These are phyloP conservation scores for Drosophila truncata DNA, from an alignment of 1,140 invertebrate species.

Conservation along the genomic window DNA sequence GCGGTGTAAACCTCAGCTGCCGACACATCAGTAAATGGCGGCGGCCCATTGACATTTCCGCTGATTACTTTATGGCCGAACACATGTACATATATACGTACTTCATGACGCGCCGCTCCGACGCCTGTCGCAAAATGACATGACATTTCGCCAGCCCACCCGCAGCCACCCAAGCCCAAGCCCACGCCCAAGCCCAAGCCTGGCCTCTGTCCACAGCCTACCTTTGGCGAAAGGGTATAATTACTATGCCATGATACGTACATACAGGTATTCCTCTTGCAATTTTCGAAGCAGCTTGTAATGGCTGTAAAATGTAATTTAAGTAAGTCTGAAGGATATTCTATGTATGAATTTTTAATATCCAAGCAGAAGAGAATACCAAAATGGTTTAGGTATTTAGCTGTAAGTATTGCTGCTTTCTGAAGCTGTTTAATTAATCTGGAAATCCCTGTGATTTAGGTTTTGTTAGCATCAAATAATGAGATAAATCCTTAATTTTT, in stretches of 20 bases:
- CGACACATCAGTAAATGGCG: slow-evolving; percentile 82
- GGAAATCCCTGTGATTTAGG: not conserved
- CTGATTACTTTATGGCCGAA: slow-evolving; percentile 80
- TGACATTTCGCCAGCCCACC: slow-evolving; percentile 65
- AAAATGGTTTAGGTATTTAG: not conserved
- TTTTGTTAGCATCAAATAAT: not conserved
- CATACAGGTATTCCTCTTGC: not conserved
- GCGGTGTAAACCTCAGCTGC: slow-evolving; percentile 75
- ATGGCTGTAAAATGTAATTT: not conserved
- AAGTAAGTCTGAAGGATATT: not conserved
- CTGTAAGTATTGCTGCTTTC: not conserved
- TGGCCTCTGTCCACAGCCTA: not conserved
- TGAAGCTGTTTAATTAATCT: not conserved
- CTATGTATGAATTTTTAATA: not conserved
- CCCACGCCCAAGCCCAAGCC: too few relatives aligned
- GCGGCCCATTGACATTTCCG: slow-evolving; percentile 81
- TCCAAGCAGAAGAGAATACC: not conserved
- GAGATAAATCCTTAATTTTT: not conserved
- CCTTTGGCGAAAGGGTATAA: slow-evolving; percentile 39
- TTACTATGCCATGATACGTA: slow-evolving; percentile 48
- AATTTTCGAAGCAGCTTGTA: not conserved
- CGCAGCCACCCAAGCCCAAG: not conserved
- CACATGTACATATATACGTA: slow-evolving; percentile 24
- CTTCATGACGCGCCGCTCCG: slow-evolving; percentile 55
- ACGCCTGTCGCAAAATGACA: slow-evolving; percentile 76